Evolutionary conservation across 2,888 invertebrate species (phyloP).

Genomic region (Hydroisotoma schaefferi): DNA sequence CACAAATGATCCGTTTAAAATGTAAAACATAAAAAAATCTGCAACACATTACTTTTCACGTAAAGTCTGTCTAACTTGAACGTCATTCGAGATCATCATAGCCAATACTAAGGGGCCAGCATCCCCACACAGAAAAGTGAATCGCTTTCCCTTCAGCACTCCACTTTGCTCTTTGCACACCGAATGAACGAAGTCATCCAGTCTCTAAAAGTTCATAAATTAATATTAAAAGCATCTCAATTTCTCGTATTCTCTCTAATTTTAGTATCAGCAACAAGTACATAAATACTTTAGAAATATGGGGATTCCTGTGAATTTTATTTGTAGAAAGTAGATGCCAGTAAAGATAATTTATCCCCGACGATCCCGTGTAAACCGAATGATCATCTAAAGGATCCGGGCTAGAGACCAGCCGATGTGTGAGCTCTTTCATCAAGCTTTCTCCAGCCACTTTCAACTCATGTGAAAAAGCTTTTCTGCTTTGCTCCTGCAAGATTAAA

Average conservation of each 20-base stretch:
- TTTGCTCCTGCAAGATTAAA: too few relatives aligned
- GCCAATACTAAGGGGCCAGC: constrained; percentile 64
- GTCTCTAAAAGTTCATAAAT: constrained; percentile 51
- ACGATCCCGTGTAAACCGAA: constrained; percentile 71
- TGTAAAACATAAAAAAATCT: too few relatives aligned
- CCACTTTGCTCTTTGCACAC: constrained; percentile 52
- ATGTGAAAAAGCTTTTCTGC: too few relatives aligned
- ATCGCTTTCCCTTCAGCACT: constrained; percentile 54
- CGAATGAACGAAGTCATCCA: constrained; percentile 54
- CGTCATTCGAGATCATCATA: constrained; percentile 60
- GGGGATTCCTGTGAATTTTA: constrained; percentile 7
- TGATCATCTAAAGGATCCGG: constrained; percentile 54
- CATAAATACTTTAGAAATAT: constrained; percentile 13
- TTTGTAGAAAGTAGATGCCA: constrained; percentile 53
- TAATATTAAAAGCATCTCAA: neutral
- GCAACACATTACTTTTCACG: too few relatives aligned
- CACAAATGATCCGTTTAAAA: constrained; percentile 2
- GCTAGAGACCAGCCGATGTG: neutral
- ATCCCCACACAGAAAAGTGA: constrained; percentile 68
- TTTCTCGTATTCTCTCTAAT: neutral
- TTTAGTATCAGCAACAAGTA: neutral
- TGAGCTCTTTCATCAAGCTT: constrained; percentile 8
- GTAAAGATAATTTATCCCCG: constrained; percentile 67
- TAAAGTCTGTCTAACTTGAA: constrained; percentile 49
- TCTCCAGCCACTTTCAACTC: constrained; percentile 6